Base-by-base conservation (phyloP, 2,888 invertebrate genomes). In the Cerceris ruficornis region DNA sequence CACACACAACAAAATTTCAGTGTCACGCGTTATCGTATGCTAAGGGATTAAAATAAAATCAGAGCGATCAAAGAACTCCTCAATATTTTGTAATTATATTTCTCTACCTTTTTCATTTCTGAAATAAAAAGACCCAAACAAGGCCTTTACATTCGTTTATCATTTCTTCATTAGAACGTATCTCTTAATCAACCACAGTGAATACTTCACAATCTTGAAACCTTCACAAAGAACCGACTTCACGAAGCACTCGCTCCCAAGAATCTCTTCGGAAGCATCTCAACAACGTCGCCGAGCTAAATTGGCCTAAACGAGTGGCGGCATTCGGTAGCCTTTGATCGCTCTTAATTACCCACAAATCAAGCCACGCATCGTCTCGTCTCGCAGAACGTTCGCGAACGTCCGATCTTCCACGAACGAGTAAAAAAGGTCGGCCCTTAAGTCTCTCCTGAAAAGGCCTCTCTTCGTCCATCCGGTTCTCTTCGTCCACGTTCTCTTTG, bases 311-410 rank as follows among this genome's bases (percentile, higher is more conserved):
- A 39, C 14, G 14, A 42, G 14, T 15, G 43, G 41, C 13, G 7
- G 14, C 68, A 42, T 11, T 41, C 1, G 43, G 41, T 11, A 28
- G 50, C 15, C 79, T 75, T 73, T 82, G 67, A 77, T 82, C 70
- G 57, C 41, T 60, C 58, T 70, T 74, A 75, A 82, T 82, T 80
- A 75, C 60, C 52, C 60, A 52, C 55, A 9, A 82, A 69, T 67
- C 72, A 67, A 76, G 57, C 41, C 68, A 42, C 13, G n/a, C 54
- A 14, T 6, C 43, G 54, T 17, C 60, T 82, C 69, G 54, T 9
- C n/a, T 69, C 39, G 14, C 14, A 42, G 13, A 57, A 54, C 9
- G 49, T 74, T 67, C 50, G 11, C 13, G 57, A 61, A 28, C 49
- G 49, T 65, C 68, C 50, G 54, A 11, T 28, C 17, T 80, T 75